These are phyloP conservation scores for Hiodon tergisus DNA, from an alignment of 2,113 vertebrate genomes.

Conservation along the genomic window DNA sequence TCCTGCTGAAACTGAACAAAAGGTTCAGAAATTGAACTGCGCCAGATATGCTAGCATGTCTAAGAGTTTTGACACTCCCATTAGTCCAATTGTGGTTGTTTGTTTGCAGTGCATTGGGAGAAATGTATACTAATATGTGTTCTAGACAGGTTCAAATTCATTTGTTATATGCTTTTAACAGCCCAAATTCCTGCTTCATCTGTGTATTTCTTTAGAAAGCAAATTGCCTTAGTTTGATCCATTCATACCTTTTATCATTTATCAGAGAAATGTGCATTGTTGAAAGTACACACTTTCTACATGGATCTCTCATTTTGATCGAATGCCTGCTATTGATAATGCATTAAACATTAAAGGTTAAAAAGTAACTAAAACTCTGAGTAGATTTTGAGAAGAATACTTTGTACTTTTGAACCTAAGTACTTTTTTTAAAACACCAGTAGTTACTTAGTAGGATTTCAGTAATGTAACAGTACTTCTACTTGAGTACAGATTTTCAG, in stretches of 20 bases:
- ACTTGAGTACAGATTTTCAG: no score
- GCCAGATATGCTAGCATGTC: not conserved
- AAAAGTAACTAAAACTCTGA: no score
- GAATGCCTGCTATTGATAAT: conserved; percentile 8
- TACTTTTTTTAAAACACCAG: no score
- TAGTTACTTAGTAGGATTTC: no score
- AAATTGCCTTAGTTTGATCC: conserved; percentile 6
- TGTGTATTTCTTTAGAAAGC: not conserved
- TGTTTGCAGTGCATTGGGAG: not conserved
- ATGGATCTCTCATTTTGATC: not conserved
- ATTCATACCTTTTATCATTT: conserved; percentile 2
- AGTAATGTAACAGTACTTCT: no score
- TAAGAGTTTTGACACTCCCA: not conserved
- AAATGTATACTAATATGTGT: conserved; percentile 2
- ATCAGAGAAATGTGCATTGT: not conserved
- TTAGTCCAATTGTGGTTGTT: not conserved
- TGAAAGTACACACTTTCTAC: not conserved
- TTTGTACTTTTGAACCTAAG: no score
- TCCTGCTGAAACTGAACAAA: not conserved
- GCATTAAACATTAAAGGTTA: conserved; percentile 1
- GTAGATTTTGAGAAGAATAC: no score
- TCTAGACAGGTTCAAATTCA: not conserved
- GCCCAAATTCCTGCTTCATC: not conserved
- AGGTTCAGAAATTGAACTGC: conserved; percentile 1
- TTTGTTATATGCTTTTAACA: not conserved